phyloP scores from a whole-genome alignment of 2,888 invertebrate genomes.

The Hemithea aestivaria region DNA sequence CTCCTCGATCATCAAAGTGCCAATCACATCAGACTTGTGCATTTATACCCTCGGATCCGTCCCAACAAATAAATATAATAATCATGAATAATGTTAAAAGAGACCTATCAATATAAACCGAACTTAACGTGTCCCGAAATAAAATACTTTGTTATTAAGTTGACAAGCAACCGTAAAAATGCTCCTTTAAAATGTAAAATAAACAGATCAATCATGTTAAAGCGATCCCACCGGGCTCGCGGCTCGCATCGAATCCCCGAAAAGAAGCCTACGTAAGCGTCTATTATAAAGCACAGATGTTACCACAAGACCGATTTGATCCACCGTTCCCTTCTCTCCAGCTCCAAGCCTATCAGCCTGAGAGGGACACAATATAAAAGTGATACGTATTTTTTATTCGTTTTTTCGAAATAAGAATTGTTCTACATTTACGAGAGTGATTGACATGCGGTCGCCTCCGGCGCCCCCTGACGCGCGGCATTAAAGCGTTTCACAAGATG shows the following conservation, averaged over 20 bases:
- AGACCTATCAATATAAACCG: conserved; percentile 77
- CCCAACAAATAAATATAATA: conserved; percentile 52
- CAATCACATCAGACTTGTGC: conserved; percentile 9
- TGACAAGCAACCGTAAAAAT: conserved; percentile 80
- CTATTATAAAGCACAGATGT: conserved; percentile 78
- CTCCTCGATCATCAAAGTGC: conserved; percentile 4
- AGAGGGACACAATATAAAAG: conserved; percentile 63
- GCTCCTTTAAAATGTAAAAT: conserved; percentile 79
- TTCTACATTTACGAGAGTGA: conserved; percentile 75
- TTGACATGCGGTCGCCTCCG: conserved; percentile 75
- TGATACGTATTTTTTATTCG: conserved; percentile 69
- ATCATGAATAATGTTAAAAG: conserved; percentile 69
- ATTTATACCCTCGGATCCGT: conserved; percentile 42
- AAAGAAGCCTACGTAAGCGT: conserved; percentile 78
- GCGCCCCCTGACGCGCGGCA: conserved; percentile 68
- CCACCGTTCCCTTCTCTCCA: conserved; percentile 51
- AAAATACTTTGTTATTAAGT: conserved; percentile 79
- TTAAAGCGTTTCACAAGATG: conserved; percentile 72
- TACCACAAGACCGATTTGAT: conserved; percentile 68
- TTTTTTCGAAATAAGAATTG: conserved; percentile 77
- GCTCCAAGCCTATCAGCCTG: conserved; percentile 30
- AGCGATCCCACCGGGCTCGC: conserved; percentile 75
- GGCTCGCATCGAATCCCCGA: conserved; percentile 68
- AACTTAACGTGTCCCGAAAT: conserved; percentile 74
- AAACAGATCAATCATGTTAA: conserved; percentile 80